Evolutionary conservation across 2,797 vertebrate genomes (phyloP).

Genomic region (Crocidura indochinensis): DNA sequence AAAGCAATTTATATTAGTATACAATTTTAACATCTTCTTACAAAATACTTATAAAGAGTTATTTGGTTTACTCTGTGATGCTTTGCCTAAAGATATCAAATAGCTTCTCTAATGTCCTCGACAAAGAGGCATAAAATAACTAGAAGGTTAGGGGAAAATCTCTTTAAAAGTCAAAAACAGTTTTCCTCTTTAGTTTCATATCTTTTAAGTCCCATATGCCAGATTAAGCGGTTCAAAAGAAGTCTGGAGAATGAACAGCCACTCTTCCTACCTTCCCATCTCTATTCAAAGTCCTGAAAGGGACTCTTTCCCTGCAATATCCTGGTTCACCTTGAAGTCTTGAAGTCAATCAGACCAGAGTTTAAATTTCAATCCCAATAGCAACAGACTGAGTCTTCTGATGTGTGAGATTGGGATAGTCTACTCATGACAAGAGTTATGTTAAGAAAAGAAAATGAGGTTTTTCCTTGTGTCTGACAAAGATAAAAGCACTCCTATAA

Average conservation of each 20-base stretch:
- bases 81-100: neutral
- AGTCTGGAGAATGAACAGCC: neutral
- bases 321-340: neutral
- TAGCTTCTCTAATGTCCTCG: neutral
- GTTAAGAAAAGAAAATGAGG: neutral
- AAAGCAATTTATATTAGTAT: neutral
- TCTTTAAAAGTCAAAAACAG: neutral
- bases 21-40: neutral
- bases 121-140: neutral
- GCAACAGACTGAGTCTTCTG: fast-evolving
- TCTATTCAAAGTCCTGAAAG: neutral
- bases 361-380: conserved; percentile 5
- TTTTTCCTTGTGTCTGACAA: neutral
- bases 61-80: neutral
- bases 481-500: fast-evolving
- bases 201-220: neutral
- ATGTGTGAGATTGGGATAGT: neutral
- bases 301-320: neutral
- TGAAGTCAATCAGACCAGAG: neutral
- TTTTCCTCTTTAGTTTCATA: neutral
- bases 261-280: neutral
- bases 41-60: neutral
- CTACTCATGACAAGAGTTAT: neutral
- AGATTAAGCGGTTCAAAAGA: neutral
- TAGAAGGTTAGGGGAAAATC: neutral